Base-by-base conservation (phyloP, 2,888 invertebrate species). In the Oxyteleia sp. region DNA sequence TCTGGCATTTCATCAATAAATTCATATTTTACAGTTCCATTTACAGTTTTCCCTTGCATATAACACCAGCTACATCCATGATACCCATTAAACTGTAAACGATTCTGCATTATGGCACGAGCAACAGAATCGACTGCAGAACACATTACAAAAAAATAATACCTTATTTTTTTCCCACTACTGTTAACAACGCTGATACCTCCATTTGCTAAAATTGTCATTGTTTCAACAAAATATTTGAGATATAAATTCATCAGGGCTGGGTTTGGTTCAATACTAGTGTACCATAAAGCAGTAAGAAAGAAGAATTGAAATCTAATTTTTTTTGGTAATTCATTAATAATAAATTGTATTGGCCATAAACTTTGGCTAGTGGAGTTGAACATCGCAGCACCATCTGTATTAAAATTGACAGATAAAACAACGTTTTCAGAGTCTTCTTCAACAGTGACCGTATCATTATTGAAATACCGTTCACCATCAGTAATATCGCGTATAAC, bases 41-140 rank as follows among this genome's bases (percentile, higher is more conserved):
- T 26, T 15, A 78, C 55, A 8, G 18, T 13, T 45, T 32, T 26
- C n/a, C 83, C 71, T 3, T 29, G 8, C 13, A 49, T 16, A 15
- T 85, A 85, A 20, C 84, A 83, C 85, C 83, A 85, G 13, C 74
- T 81, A 23, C 83, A 85, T 1, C 57, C 71, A 4, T 20, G 57
- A 55, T 85, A 68, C 0, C 72, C 85, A 63, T 76, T 85, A 15
- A 68, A 83, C 59, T 76, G 74, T 1, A 80, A 45, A 18, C 76
- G 35, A 43, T 82, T 82, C 32, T 84, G 81, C 0, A 81, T n/a
- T 11, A 84, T 13, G 10, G 78, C 45, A 5, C 80, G 80, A 26
- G 66, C 66, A 20, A 32, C 32, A 0, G 75, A 16, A 49, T 66
- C 66, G 2, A 53, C 66, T 3, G 57, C 2, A 29, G 38, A 75